A percentile compares a stretch with the other conserved stretches of the same genome.
phyloP scores from a whole-genome alignment of 2,797 vertebrate genomes.

The Phalloptychus januarius region DNA sequence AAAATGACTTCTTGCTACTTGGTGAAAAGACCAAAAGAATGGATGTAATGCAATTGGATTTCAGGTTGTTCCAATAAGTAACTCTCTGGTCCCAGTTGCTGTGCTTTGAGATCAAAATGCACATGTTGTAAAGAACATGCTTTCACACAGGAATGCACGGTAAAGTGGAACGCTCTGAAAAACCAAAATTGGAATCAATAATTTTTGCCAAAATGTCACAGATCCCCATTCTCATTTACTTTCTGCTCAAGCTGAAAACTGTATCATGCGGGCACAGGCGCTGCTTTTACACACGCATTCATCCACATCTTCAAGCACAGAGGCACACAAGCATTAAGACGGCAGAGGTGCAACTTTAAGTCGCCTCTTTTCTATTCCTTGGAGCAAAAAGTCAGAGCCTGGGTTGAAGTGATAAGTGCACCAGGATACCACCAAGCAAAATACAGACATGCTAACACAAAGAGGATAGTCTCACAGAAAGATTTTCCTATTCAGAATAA shows the following conservation, averaged over 20 bases:
- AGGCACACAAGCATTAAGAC: constrained; percentile 33
- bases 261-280: constrained; percentile 19
- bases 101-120: constrained; percentile 5
- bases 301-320: constrained; percentile 10
- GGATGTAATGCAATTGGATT: constrained; percentile 2
- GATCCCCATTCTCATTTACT: constrained; percentile 51
- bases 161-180: constrained; percentile 10
- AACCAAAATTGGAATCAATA: constrained; percentile 32
- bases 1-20: not conserved
- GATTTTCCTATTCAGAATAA: constrained; percentile 32
- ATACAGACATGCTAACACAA: constrained; percentile 13
- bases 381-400: constrained; percentile 66
- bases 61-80: not conserved
- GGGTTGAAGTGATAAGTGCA: constrained; percentile 77
- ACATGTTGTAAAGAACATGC: not conserved
- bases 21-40: constrained; percentile 11
- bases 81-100: not conserved
- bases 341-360: constrained; percentile 54
- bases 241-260: constrained; percentile 41
- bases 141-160: constrained; percentile 10
- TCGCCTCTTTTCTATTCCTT: constrained; percentile 57
- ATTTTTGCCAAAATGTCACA: constrained; percentile 34
- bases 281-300: constrained; percentile 28
- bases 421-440: constrained; percentile 49
- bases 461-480: constrained; percentile 23